A percentile compares a stretch with the other conserved stretches of the same genome.
Conservation (phyloP, 2,888 invertebrate species). For the Diarsia rubi region DNA sequence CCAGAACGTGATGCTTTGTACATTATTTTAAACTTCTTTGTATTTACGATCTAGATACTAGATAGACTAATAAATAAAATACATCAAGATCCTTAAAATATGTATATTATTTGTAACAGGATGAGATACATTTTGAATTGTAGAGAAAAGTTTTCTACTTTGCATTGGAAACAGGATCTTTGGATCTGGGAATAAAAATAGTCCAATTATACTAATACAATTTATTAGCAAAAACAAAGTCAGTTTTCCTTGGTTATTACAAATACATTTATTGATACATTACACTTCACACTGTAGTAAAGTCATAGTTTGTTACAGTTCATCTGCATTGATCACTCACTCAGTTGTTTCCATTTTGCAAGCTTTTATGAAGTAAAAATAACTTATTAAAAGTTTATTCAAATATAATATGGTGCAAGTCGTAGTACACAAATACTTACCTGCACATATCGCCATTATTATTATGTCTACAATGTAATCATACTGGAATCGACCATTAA, state of each 20-base stretch:
- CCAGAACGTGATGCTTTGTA: constrained; percentile 25
- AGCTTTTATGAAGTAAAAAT: constrained; percentile 86
- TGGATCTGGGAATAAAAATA: constrained; percentile 86
- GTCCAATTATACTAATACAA: constrained; percentile 73
- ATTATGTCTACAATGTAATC: constrained; percentile 42
- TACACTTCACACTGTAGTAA: constrained; percentile 81
- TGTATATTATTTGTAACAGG: constrained; percentile 50
- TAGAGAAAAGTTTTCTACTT: constrained; percentile 60
- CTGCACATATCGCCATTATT: constrained; percentile 59
- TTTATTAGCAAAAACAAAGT: constrained; percentile 82
- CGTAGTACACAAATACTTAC: constrained; percentile 73
- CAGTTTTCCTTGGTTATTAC: constrained; percentile 68
- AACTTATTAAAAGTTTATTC: constrained; percentile 72
- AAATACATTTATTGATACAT: constrained; percentile 75
- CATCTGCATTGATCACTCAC: constrained; percentile 82
- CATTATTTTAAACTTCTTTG: background rate
- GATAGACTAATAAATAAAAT: constrained; percentile 48
- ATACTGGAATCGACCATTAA: constrained; percentile 37
- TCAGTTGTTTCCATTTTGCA: constrained; percentile 86
- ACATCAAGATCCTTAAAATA: constrained; percentile 31
- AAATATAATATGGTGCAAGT: constrained; percentile 55
- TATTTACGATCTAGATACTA: background rate
- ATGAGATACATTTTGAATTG: constrained; percentile 17
- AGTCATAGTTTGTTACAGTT: constrained; percentile 72
- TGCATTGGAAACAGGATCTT: constrained; percentile 81